These are phyloP conservation scores for Chironomus tentans DNA, from an alignment of 2,888 invertebrate genomes.

Conservation along the genomic window DNA sequence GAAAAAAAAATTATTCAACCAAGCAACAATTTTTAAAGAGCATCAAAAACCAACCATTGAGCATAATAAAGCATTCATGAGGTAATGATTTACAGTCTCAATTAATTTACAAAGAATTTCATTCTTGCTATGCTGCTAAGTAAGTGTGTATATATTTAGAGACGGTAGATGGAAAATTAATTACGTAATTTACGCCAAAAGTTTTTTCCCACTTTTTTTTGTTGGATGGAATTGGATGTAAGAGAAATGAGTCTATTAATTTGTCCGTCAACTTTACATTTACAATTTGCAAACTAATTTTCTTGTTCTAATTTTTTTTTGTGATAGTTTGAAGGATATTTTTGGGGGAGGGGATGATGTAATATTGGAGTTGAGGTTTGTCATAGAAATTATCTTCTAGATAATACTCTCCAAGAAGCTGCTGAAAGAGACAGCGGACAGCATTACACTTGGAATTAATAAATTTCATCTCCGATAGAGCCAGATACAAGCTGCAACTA, in stretches of 20 bases:
- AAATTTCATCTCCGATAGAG: no score
- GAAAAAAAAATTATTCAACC: background rate
- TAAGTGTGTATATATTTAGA: no score
- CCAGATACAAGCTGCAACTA: no score
- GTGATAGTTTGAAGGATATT: no score
- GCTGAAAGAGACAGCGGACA: no score
- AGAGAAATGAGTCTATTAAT: conserved; percentile 26
- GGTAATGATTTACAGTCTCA: conserved; percentile 23
- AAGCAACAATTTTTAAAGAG: conserved; percentile 11
- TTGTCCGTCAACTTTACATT: conserved; percentile 20
- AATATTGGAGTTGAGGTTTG: background rate
- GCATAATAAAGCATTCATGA: conserved; percentile 13
- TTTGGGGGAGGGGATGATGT: no score
- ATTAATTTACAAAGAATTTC: conserved; percentile 10
- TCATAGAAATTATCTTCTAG: background rate
- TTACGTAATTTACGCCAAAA: conserved; percentile 23
- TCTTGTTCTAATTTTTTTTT: background rate
- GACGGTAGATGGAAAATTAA: conserved; percentile 11
- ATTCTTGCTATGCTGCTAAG: background rate
- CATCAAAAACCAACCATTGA: background rate
- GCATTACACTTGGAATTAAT: no score
- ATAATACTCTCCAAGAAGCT: no score
- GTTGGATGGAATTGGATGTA: background rate
- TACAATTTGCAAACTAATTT: background rate
- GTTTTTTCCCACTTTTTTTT: background rate